phyloP scores from a whole-genome alignment of 2,888 invertebrate genomes.

The Athalia rosae region DNA sequence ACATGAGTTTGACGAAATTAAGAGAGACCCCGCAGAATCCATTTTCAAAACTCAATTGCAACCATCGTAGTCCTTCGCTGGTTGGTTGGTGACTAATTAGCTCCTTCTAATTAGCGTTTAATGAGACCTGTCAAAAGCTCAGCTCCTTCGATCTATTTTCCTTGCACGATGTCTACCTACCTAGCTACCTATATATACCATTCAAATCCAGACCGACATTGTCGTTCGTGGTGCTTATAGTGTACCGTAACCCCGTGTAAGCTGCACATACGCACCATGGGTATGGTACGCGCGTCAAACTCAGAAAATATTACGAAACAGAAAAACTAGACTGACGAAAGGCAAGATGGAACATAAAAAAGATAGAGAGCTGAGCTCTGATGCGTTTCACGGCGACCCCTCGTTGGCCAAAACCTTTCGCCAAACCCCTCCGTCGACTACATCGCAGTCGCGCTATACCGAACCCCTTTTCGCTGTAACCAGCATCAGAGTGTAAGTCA shows the following conservation, averaged over 20 bases:
- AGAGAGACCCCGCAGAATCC: conserved; percentile 17
- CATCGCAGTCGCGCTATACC: neutral
- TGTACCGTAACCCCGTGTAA: neutral
- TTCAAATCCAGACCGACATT: no score
- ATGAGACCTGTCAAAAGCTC: conserved; percentile 58
- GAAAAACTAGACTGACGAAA: no score
- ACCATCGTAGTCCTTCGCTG: conserved; percentile 16
- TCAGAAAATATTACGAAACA: neutral
- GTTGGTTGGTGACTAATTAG: conserved; percentile 58
- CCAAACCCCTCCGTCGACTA: neutral
- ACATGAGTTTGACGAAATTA: conserved; percentile 2
- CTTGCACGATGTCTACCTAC: conserved; percentile 28
- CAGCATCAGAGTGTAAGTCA: conserved; percentile 37
- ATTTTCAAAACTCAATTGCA: conserved; percentile 1
- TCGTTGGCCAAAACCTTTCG: conserved; percentile 5
- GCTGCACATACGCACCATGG: neutral
- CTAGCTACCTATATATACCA: neutral
- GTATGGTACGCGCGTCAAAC: neutral
- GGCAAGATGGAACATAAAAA: neutral
- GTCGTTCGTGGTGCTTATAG: no score
- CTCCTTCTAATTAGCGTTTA: conserved; percentile 59
- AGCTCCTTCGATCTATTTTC: conserved; percentile 45
- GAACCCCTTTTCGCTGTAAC: conserved; percentile 17
- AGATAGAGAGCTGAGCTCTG: neutral
- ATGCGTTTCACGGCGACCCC: neutral